These are phyloP conservation scores for Koerneria pararmatus DNA, from an alignment of 2,888 invertebrate species.

Conservation along the genomic window DNA sequence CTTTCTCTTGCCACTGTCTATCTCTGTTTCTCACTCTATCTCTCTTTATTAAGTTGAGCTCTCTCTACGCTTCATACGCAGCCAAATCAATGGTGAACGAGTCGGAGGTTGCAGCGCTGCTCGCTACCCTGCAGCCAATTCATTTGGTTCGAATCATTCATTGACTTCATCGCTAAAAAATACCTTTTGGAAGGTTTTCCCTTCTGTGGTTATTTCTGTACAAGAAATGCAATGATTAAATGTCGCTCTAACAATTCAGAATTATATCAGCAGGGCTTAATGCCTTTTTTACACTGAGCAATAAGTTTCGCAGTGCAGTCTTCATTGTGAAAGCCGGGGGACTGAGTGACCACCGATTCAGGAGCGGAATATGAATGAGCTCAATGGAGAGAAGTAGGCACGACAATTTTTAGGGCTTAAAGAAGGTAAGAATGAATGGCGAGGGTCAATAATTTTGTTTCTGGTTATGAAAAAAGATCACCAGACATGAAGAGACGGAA, in stretches of 20 bases:
- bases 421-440: no score
- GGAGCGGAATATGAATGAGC: neutral
- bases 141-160: conserved; percentile 19
- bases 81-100: conserved; percentile 22
- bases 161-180: neutral
- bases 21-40: no score
- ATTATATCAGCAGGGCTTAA: neutral
- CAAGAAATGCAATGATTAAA: neutral
- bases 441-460: no score
- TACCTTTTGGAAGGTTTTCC: neutral
- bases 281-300: no score
- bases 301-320: no score
- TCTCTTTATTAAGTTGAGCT: no score
- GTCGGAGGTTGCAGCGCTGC: conserved; percentile 16
- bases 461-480: no score
- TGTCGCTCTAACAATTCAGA: neutral
- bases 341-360: neutral
- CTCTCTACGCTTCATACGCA: no score
- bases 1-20: no score
- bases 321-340: no score
- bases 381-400: neutral
- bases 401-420: no score
- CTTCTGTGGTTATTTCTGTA: neutral
- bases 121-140: conserved; percentile 11
- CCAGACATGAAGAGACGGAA: no score